Evolutionary conservation across 2,113 vertebrate genomes (phyloP).

Genomic region (Rhipidura dahli): DNA sequence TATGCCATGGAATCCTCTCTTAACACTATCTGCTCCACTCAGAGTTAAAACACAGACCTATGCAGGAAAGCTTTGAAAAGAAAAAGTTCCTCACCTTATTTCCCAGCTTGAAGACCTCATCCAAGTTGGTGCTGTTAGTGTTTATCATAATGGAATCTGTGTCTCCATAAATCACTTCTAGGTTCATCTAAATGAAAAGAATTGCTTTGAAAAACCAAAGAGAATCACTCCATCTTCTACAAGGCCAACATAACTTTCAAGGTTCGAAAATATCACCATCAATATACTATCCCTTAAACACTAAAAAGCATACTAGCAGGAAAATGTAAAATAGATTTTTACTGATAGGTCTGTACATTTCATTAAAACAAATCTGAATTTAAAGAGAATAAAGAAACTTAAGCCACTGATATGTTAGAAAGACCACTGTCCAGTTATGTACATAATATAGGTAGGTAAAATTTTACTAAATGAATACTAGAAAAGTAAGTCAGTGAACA

Average conservation of each 20-base stretch:
- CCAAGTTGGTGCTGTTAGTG: conserved; percentile 89
- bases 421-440: neutral
- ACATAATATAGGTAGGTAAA: neutral
- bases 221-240: neutral
- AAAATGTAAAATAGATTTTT: neutral
- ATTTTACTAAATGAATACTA: neutral
- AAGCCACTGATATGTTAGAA: neutral
- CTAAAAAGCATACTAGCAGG: neutral
- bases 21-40: neutral
- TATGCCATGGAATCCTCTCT: neutral
- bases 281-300: neutral
- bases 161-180: conserved; percentile 98
- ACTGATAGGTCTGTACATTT: neutral
- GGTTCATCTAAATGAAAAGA: conserved; percentile 86
- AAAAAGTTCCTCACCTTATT: conserved; percentile 82
- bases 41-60: neutral
- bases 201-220: conserved; percentile 5
- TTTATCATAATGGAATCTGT: conserved; percentile 99
- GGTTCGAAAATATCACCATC: neutral
- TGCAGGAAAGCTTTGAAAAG: neutral
- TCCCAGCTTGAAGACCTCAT: conserved; percentile 94
- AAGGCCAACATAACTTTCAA: neutral
- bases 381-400: neutral
- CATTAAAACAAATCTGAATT: neutral
- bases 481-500: neutral